Conservation (phyloP, 2,113 vertebrate species). For the Crotalus helleri region DNA sequence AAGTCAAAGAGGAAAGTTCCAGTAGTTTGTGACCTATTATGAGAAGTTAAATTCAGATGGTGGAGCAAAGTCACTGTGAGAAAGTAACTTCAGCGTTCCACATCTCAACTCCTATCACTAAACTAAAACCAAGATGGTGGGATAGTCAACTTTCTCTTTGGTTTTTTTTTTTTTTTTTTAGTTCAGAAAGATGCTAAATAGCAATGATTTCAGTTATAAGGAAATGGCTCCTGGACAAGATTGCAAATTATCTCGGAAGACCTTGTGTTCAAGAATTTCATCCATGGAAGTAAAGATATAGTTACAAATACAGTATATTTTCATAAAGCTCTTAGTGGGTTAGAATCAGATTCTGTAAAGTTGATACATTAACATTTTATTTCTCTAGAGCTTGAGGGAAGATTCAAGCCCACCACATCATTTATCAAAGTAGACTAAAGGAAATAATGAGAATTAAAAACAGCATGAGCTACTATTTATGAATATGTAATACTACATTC, state of each 20-base stretch:
- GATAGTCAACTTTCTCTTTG: background rate
- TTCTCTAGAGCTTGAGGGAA: constrained; percentile 1
- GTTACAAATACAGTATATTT: background rate
- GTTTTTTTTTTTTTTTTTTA: background rate
- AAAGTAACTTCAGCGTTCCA: background rate
- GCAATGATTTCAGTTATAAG: background rate
- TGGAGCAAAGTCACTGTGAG: background rate
- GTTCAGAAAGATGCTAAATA: background rate
- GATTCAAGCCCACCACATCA: background rate
- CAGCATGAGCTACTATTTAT: background rate
- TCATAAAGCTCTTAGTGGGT: background rate
- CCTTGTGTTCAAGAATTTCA: background rate
- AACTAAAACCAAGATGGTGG: background rate
- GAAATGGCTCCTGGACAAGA: background rate
- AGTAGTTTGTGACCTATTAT: background rate
- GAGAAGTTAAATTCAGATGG: background rate
- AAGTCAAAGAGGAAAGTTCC: background rate
- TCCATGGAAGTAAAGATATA: background rate
- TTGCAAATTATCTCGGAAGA: background rate
- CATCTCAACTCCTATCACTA: background rate
- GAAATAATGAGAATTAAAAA: constrained; percentile 14
- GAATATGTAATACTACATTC: background rate
- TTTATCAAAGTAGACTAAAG: background rate
- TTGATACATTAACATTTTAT: background rate
- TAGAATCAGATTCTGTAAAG: background rate